These are phyloP conservation scores for Chrysogorgia sp. DNA, from an alignment of 92 coral and sea anemone species.

Conservation along the genomic window DNA sequence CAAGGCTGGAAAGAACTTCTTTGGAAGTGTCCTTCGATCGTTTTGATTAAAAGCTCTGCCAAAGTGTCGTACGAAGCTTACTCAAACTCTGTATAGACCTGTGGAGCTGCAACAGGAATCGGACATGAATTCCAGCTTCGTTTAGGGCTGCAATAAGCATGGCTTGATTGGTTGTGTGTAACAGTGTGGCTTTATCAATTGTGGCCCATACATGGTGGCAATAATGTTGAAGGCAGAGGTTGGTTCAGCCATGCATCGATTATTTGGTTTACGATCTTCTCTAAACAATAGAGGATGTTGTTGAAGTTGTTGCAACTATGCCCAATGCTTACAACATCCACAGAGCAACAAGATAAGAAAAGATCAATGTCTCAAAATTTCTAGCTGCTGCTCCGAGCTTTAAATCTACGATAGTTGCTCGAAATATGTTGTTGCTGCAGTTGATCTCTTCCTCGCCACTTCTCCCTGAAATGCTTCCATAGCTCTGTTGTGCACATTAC, in stretches of 20 bases:
- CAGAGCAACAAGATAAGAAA: slow-evolving; percentile 34
- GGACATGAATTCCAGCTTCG: slow-evolving; percentile 48
- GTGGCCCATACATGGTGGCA: slow-evolving; percentile 48
- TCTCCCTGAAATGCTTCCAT: no score
- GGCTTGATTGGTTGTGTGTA: slow-evolving; percentile 47
- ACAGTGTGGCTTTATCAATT: slow-evolving; percentile 47
- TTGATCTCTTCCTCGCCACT: slow-evolving; percentile 22
- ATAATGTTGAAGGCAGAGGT: slow-evolving; percentile 43
- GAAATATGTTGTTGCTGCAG: slow-evolving; percentile 25
- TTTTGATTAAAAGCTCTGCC: slow-evolving; percentile 50
- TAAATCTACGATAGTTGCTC: slow-evolving; percentile 13
- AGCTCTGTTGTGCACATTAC: no score
- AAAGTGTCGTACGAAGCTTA: slow-evolving; percentile 44
- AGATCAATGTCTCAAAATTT: slow-evolving; percentile 30
- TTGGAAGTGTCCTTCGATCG: no score
- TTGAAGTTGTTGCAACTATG: slow-evolving; percentile 45
- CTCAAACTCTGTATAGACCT: slow-evolving; percentile 40
- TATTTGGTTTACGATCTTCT: slow-evolving; percentile 38
- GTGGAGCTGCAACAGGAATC: slow-evolving; percentile 48
- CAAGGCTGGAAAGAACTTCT: slow-evolving; percentile 36
- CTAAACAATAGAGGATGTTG: slow-evolving; percentile 43
- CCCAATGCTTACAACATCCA: no score
- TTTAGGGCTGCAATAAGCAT: slow-evolving; percentile 40
- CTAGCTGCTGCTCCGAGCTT: slow-evolving; percentile 44
- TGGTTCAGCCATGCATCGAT: slow-evolving; percentile 44